A percentile compares a stretch with the other conserved stretches of the same genome.
Conservation (phyloP, 2,113 vertebrate genomes). For the Hystrix cristata region DNA sequence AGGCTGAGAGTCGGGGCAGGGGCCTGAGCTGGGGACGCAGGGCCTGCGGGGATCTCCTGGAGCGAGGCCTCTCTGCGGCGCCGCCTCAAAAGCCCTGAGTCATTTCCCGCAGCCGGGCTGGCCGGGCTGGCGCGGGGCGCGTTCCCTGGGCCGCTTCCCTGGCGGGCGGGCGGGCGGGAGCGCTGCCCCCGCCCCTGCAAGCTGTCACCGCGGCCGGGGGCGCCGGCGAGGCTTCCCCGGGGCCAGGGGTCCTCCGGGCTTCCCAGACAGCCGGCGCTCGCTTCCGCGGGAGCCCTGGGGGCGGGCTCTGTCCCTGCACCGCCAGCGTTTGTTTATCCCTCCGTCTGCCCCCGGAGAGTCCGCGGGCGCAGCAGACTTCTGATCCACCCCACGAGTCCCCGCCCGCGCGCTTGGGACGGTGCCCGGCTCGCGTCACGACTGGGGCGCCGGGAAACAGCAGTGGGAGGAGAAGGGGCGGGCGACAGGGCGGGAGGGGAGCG, state of each 20-base stretch:
- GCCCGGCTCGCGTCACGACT: slow-evolving; percentile 51
- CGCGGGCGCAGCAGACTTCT: slow-evolving; percentile 15
- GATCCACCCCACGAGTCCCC: slow-evolving; percentile 56
- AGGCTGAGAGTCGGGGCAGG: neutral
- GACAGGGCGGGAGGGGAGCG: neutral
- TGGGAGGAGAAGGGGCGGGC: neutral
- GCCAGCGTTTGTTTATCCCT: slow-evolving; percentile 63
- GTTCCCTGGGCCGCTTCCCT: neutral
- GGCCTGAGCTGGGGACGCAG: neutral
- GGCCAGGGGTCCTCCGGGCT: neutral
- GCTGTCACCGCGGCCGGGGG: neutral
- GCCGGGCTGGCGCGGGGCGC: neutral
- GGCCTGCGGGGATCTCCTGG: neutral
- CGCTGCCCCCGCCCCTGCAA: neutral
- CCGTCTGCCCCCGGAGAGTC: slow-evolving; percentile 45
- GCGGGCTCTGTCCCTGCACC: neutral
- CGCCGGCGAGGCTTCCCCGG: neutral
- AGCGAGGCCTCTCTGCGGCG: neutral
- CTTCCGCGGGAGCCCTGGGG: slow-evolving; percentile 51
- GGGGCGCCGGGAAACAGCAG: slow-evolving; percentile 59
- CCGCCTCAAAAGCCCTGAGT: slow-evolving; percentile 66
- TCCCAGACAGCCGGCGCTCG: slow-evolving; percentile 22
- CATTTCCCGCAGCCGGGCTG: neutral
- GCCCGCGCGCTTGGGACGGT: neutral
- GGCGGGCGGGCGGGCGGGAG: neutral